A percentile compares a stretch with the other conserved stretches of the same genome.
Conservation (phyloP, 1,140 invertebrate genomes). For the Chlorops oryzae region DNA sequence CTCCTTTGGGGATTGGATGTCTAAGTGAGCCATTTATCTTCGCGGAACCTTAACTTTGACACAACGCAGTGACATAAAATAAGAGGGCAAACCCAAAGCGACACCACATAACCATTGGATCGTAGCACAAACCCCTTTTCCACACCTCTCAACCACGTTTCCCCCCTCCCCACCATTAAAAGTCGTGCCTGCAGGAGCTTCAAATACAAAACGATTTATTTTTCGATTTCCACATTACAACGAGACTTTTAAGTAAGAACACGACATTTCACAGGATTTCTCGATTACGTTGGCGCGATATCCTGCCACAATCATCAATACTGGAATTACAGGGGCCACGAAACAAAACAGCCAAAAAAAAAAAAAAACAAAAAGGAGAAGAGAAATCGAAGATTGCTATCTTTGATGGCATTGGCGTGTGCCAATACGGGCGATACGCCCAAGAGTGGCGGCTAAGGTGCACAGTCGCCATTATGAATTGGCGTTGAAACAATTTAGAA, state of each 20-base stretch:
- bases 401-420: conserved; percentile 39
- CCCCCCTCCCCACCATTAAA: neutral
- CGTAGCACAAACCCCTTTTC: neutral
- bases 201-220: conserved; percentile 43
- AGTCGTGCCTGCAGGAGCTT: too few relatives aligned
- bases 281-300: conserved; percentile 13
- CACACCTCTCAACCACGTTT: neutral
- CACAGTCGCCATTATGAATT: conserved; percentile 39
- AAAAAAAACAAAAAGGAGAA: conserved; percentile 14
- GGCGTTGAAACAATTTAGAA: conserved; percentile 47
- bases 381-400: conserved; percentile 47
- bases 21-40: conserved; percentile 48
- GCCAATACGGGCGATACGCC: conserved; percentile 9
- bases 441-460: neutral
- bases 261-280: conserved; percentile 19
- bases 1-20: neutral
- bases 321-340: conserved; percentile 12
- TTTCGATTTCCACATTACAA: conserved; percentile 27
- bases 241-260: conserved; percentile 16
- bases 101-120: conserved; percentile 13
- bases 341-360: conserved; percentile 36
- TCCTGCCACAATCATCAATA: conserved; percentile 14
- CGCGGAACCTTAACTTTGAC: conserved; percentile 41
- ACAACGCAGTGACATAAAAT: conserved; percentile 25
- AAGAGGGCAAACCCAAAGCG: conserved; percentile 12